These are phyloP conservation scores for Lepisosteus oculatus DNA, from an alignment of 2,113 vertebrate genomes.

Conservation along the genomic window DNA sequence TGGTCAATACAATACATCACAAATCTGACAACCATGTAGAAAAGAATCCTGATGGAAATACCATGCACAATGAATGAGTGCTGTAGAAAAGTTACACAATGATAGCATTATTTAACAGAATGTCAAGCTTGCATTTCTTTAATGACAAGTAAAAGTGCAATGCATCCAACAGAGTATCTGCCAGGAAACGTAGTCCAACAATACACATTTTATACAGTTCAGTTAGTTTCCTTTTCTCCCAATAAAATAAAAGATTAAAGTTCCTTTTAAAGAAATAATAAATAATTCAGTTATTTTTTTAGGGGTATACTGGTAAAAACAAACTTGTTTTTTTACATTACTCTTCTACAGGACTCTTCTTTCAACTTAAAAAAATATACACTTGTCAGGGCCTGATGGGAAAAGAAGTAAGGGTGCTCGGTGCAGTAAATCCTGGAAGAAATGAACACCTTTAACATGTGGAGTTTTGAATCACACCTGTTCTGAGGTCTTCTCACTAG, in stretches of 20 bases:
- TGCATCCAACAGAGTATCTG: conserved; percentile 14
- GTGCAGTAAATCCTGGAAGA: too few species aligned
- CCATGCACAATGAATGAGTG: conserved; percentile 28
- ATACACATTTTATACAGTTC: not conserved
- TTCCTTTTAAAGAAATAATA: not conserved
- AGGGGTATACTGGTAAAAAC: not conserved
- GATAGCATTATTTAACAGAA: not conserved
- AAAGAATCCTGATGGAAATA: conserved; percentile 8
- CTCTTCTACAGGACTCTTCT: not conserved
- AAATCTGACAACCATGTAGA: conserved; percentile 14
- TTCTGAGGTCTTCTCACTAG: too few species aligned
- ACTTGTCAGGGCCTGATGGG: not conserved
- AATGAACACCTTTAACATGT: too few species aligned
- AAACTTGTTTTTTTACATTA: conserved; percentile 5
- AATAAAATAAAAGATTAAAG: too few species aligned
- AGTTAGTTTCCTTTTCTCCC: too few species aligned
- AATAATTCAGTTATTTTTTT: not conserved
- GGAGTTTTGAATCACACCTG: too few species aligned
- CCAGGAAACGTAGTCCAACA: not conserved
- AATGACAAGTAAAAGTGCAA: conserved; percentile 13
- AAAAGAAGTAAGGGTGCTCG: not conserved
- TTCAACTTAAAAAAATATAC: not conserved
- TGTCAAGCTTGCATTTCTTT: conserved; percentile 16
- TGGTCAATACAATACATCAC: conserved; percentile 28
- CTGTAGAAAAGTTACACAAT: conserved; percentile 18